These are phyloP conservation scores for Diarsia brunnea DNA, from an alignment of 2,888 invertebrate species.

Conservation along the genomic window DNA sequence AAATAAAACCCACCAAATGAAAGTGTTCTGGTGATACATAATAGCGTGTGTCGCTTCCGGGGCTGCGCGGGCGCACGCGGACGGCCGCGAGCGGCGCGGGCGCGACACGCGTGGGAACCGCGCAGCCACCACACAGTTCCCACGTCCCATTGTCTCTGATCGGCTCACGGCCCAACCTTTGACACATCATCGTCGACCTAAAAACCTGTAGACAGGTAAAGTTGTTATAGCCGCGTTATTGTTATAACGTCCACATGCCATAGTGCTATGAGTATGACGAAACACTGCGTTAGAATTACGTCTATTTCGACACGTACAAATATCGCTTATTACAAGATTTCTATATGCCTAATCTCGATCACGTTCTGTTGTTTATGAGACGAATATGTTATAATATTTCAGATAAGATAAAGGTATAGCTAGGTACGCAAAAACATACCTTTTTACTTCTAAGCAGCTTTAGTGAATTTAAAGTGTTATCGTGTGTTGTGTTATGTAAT, in stretches of 20 bases:
- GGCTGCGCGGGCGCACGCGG: slow-evolving; percentile 43
- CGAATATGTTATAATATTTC: slow-evolving; percentile 43
- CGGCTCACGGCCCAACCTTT: slow-evolving; percentile 69
- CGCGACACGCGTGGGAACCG: slow-evolving; percentile 74
- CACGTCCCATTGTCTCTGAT: slow-evolving; percentile 77
- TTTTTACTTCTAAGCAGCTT: slow-evolving; percentile 36
- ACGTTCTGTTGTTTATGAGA: slow-evolving; percentile 52
- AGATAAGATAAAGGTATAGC: slow-evolving; percentile 59
- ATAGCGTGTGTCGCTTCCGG: slow-evolving; percentile 61
- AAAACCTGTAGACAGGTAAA: slow-evolving; percentile 65
- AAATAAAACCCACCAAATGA: slow-evolving; percentile 47
- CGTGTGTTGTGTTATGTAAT: slow-evolving; percentile 69
- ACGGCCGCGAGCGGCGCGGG: slow-evolving; percentile 32
- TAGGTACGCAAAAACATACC: slow-evolving; percentile 50
- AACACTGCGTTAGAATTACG: slow-evolving; percentile 14
- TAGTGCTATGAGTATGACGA: slow-evolving; percentile 12
- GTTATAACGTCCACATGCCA: slow-evolving; percentile 21
- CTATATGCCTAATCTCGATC: slow-evolving; percentile 40
- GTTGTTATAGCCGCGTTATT: slow-evolving; percentile 32
- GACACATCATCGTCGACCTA: slow-evolving; percentile 72
- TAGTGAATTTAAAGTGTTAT: slow-evolving; percentile 49
- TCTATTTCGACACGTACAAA: slow-evolving; percentile 11
- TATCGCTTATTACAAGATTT: slow-evolving; percentile 31
- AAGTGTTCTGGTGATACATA: slow-evolving; percentile 58
- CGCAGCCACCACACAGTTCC: slow-evolving; percentile 72